Base-by-base conservation (phyloP, 1,140 invertebrate species). In the Sarcophaga bullata region DNA sequence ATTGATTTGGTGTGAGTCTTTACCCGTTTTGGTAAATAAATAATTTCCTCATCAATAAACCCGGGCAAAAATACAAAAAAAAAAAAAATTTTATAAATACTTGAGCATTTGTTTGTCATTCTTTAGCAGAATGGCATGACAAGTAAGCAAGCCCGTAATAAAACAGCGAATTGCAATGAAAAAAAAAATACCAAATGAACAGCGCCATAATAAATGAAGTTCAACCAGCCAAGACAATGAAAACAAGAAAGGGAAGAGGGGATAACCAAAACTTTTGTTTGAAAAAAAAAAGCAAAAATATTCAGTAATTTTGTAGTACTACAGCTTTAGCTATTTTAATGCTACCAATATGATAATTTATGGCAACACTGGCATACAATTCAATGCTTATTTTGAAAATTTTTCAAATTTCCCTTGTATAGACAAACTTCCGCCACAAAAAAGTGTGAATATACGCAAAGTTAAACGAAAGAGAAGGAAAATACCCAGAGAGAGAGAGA, bases 291-390 rank as follows among this genome's bases (percentile, higher is more conserved):
- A 68, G 17, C 62, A 68, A 68, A 68, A 5, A 10, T 68, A 9
- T 19, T 37, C 4, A 37, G 25, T 8, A 68, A 10, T 19, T 19
- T 68, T 19, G 19, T 68, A 68, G 19, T 19, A 68, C 10, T 68
- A 19, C 62, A 5, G 17, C 8, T 8, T 6, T n/a, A 68, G 19
- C 17, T 68, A 68, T 68, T 68, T 19, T 68, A n/a, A 68, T 68
- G 19, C 62, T 68, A 58, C 54, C 62, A 19, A 68, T 68, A 68
- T 25, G 17, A 87, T 89, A 88, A 89, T 89, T 89, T 89, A 89
- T 89, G 86, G 87, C 87, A 88, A 87, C 86, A 86, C 87, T 88
- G 87, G 86, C 87, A 88, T 88, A 88, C 78, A 82, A 81, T 81
- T 83, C 80, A n/a, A 37, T 68, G 17, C 17, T 50, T 50, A 15